Evolutionary conservation across 2,888 invertebrate genomes (phyloP), one percentile per base, ranked within the genome.

Genomic region (Lysandra bellargus): DNA sequence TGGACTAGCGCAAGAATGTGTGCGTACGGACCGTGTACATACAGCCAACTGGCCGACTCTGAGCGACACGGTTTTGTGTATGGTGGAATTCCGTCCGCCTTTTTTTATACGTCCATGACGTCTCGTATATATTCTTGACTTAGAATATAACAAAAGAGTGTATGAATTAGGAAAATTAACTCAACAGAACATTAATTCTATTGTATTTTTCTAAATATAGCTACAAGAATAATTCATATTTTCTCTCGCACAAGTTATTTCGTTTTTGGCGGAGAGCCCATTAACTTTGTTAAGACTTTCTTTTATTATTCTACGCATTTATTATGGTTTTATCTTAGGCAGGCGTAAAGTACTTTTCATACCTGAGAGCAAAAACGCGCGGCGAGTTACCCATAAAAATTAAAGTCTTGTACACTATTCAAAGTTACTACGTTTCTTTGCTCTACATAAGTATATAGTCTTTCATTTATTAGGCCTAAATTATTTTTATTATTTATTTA

Each of bases 261-360:
- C 69, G 69, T 33, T 74, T 44, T 40, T 74, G 40, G 74, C 53
- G 17, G 33, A 23, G 76, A 23, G 53, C 53, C 49, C 76, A 76
- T 76, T 53, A 76, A 57, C 30, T 57, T 76, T 44, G 53, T 76
- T 57, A 57, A 76, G 49, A 75, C 57, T 76, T 76, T 76, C 76
- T 57, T 76, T 76, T 76, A 76, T 44, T 53, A 75, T 76, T 76
- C 53, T 76, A 76, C 76, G 53, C 14, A 76, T 53, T 76, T 76
- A 44, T 76, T 76, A 76, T 76, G 76, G 49, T 76, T 76, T 76
- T 75, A 75, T 76, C 53, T 64, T 33, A 6, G 37, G 53, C 30
- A 57, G 23, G 53, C 12, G 33, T 37, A n/a, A 40, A n/a, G 78
- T 61, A 64, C 78, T 37, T 61, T 37, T 17, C 23, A 44, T 44